Percentiles rank a stretch among this genome's conserved stretches.
These are phyloP conservation scores for Coturnix japonica DNA, from an alignment of 2,113 vertebrate species.

Conservation along the genomic window DNA sequence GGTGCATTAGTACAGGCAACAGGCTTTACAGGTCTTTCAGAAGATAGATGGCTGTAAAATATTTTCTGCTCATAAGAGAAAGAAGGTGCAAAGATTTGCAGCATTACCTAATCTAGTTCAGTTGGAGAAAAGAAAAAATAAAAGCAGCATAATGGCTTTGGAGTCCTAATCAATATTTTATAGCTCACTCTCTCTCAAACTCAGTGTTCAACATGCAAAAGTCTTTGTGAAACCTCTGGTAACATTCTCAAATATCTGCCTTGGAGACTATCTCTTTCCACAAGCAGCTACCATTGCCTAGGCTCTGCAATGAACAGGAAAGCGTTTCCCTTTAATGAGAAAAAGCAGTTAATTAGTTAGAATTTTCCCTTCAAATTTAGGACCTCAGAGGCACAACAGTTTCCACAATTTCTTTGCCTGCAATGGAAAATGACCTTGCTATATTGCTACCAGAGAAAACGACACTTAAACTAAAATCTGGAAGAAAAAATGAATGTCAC, in stretches of 20 bases:
- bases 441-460: background rate
- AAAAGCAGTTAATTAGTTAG: slow-evolving; percentile 1
- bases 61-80: background rate
- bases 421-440: background rate
- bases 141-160: background rate
- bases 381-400: background rate
- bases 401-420: background rate
- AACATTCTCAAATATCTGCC: background rate
- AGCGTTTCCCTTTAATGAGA: background rate
- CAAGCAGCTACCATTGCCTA: background rate
- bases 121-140: background rate
- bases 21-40: background rate
- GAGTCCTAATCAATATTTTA: background rate
- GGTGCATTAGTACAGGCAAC: background rate
- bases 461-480: slow-evolving; percentile 17
- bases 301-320: background rate
- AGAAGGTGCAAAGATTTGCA: background rate
- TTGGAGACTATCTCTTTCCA: background rate
- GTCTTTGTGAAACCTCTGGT: background rate
- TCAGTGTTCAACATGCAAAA: background rate
- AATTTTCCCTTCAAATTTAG: background rate
- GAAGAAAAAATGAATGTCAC: slow-evolving; percentile 34
- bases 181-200: background rate
- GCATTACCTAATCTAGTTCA: background rate
- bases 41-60: background rate